phyloP scores from a whole-genome alignment of 2,888 invertebrate species.

The Drosophila paranaensis region DNA sequence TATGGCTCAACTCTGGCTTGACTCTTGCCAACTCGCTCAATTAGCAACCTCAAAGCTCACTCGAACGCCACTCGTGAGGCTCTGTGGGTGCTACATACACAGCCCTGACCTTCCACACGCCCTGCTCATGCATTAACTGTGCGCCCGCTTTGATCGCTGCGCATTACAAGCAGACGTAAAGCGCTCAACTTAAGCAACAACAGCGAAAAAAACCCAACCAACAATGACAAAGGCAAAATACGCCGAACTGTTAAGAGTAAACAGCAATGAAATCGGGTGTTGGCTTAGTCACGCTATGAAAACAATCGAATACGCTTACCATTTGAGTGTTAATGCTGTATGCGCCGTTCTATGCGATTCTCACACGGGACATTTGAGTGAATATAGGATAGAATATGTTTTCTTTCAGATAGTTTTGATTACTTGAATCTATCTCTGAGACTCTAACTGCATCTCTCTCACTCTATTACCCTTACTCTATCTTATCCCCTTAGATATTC shows the following conservation, averaged over 20 bases:
- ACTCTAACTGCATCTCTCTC: not conserved
- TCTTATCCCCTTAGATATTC: too few relatives aligned
- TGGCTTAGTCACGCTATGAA: not conserved
- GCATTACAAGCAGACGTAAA: constrained; percentile 37
- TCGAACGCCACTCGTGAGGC: not conserved
- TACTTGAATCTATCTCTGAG: too few relatives aligned
- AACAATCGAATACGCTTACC: constrained; percentile 24
- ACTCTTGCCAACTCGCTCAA: constrained; percentile 21
- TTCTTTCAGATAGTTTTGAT: too few relatives aligned
- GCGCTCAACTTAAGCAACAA: constrained; percentile 35
- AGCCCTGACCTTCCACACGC: constrained; percentile 8
- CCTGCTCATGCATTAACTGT: constrained; percentile 15
- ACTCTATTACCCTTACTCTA: too few relatives aligned
- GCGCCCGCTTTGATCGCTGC: constrained; percentile 37
- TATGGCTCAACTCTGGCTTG: constrained; percentile 35
- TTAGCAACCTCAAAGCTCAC: constrained; percentile 13
- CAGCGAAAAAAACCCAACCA: constrained; percentile 5
- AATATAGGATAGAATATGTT: not conserved
- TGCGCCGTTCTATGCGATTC: not conserved
- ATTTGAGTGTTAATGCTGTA: not conserved
- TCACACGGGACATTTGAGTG: not conserved
- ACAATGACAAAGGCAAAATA: constrained; percentile 48
- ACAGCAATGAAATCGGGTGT: constrained; percentile 7
- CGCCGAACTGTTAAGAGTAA: constrained; percentile 15
- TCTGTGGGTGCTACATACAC: constrained; percentile 7